Conservation (phyloP, 1,140 invertebrate genomes). For the Limonius californicus region DNA sequence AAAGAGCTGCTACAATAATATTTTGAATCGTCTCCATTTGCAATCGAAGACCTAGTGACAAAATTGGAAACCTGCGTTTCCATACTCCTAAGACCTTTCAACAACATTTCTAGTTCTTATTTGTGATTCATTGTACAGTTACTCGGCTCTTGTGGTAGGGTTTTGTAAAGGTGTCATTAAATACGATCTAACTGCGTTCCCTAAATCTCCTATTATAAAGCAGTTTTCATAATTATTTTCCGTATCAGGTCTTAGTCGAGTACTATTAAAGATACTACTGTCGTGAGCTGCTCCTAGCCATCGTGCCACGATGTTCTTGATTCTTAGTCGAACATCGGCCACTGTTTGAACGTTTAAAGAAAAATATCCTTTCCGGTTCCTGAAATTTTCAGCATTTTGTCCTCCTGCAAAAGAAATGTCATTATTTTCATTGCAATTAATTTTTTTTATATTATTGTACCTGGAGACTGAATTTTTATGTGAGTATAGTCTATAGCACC, state of each 20-base stretch:
- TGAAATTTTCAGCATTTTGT: too few species aligned
- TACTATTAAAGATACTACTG: not conserved
- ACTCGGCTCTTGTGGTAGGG: not conserved
- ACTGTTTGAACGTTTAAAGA: conserved; percentile 45
- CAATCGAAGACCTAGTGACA: conserved; percentile 45
- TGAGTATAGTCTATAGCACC: too few species aligned
- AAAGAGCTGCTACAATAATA: not conserved
- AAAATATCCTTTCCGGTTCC: conserved; percentile 46
- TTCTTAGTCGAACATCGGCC: conserved; percentile 31
- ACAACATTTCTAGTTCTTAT: conserved; percentile 4
- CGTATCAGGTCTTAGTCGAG: not conserved
- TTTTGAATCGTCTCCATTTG: conserved; percentile 57
- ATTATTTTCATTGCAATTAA: not conserved
- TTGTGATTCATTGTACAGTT: not conserved
- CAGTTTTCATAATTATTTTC: not conserved
- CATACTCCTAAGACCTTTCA: not conserved
- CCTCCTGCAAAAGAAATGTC: too few species aligned
- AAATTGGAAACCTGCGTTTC: not conserved
- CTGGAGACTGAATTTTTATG: not conserved
- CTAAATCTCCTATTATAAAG: not conserved
- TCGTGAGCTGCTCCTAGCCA: not conserved
- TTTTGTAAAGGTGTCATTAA: not conserved
- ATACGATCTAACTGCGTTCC: not conserved
- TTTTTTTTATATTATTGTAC: not conserved
- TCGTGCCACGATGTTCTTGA: conserved; percentile 41